Percentiles rank a stretch among this genome's conserved stretches.
phyloP scores from a whole-genome alignment of 2,888 invertebrate species.

The Labia minor region DNA sequence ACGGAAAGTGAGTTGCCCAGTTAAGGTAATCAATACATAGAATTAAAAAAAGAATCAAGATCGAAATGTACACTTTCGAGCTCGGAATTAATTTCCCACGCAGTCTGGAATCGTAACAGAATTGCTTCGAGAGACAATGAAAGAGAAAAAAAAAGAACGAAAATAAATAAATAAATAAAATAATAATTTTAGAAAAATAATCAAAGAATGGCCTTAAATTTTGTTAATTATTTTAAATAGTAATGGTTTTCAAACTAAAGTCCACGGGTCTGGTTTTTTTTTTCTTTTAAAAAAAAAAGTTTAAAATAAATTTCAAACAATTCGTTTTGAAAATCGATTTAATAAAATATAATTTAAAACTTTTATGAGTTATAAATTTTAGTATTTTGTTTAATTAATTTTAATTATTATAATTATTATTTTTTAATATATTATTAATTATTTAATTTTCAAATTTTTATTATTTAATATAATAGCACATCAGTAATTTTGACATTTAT shows the following conservation, averaged over 20 bases:
- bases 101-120: background rate
- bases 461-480: too few species aligned
- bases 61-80: conserved; percentile 4
- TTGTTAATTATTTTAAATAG: background rate
- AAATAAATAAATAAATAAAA: conserved; percentile 25
- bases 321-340: too few species aligned
- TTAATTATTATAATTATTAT: too few species aligned
- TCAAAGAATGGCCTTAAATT: conserved; percentile 25
- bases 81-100: background rate
- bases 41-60: conserved; percentile 5
- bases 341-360: too few species aligned
- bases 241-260: background rate
- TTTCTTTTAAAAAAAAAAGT: too few species aligned
- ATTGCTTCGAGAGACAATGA: conserved; percentile 22
- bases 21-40: conserved; percentile 32
- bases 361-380: too few species aligned
- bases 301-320: too few species aligned
- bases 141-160: conserved; percentile 23
- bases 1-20: conserved; percentile 28
- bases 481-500: too few species aligned
- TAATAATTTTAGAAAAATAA: conserved; percentile 27
- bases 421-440: too few species aligned
- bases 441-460: too few species aligned
- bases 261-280: background rate
- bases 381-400: too few species aligned